Percentiles rank a stretch among this genome's conserved stretches.
phyloP scores from a whole-genome alignment of 1,140 invertebrate species.

The Polyergus mexicanus region DNA sequence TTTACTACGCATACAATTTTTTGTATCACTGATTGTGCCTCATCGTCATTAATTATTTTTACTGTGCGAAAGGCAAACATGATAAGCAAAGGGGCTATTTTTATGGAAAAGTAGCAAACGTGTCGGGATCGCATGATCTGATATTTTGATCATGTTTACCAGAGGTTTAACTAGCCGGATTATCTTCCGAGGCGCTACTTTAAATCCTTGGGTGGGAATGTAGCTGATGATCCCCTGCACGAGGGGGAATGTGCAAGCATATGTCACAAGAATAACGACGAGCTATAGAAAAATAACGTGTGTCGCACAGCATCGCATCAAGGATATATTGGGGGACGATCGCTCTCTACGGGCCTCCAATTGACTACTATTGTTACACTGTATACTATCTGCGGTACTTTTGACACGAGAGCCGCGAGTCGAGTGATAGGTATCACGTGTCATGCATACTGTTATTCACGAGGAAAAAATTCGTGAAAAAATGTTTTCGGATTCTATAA shows the following conservation, averaged over 20 bases:
- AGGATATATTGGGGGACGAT: slow-evolving; percentile 33
- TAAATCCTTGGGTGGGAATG: slow-evolving; percentile 66
- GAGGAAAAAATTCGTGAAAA: background rate
- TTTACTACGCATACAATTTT: slow-evolving; percentile 28
- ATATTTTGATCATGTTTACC: slow-evolving; percentile 76
- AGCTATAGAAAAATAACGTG: slow-evolving; percentile 66
- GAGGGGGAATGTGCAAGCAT: slow-evolving; percentile 55
- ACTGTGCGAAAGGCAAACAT: slow-evolving; percentile 74
- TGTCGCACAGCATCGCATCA: slow-evolving; percentile 2
- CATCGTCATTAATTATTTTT: slow-evolving; percentile 46
- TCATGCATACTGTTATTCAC: slow-evolving; percentile 31
- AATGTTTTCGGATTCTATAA: background rate
- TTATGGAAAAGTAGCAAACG: slow-evolving; percentile 50
- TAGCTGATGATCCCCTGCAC: slow-evolving; percentile 50
- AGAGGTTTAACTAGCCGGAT: slow-evolving; percentile 69
- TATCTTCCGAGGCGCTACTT: slow-evolving; percentile 73
- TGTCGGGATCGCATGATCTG: slow-evolving; percentile 40
- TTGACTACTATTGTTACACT: slow-evolving; percentile 72
- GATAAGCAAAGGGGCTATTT: slow-evolving; percentile 53
- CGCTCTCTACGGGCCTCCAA: slow-evolving; percentile 64
- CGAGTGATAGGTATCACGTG: slow-evolving; percentile 52
- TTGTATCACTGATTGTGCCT: background rate
- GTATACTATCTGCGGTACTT: slow-evolving; percentile 62
- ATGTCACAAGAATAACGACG: slow-evolving; percentile 71
- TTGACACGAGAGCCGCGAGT: slow-evolving; percentile 50